These are phyloP conservation scores for Psylliodes chrysocephalus DNA, from an alignment of 2,888 invertebrate species.

Conservation along the genomic window DNA sequence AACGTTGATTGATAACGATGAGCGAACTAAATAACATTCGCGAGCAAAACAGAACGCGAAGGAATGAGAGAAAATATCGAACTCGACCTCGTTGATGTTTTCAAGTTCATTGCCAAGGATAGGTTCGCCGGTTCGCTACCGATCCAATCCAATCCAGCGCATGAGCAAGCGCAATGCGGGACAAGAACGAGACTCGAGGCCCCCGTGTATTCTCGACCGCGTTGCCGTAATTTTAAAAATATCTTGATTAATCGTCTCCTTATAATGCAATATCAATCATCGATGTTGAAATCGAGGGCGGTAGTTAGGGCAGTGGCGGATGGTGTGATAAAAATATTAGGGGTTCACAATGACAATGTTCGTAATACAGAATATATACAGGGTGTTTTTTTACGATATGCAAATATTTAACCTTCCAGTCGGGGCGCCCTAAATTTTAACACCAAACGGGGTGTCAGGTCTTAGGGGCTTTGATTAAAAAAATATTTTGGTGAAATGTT, in stretches of 20 bases:
- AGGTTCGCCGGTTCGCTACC: conserved; percentile 68
- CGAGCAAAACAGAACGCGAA: conserved; percentile 21
- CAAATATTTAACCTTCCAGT: too few species aligned
- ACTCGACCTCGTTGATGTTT: conserved; percentile 31
- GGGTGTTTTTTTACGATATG: too few species aligned
- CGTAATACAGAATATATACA: too few species aligned
- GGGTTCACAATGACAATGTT: too few species aligned
- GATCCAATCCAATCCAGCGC: conserved; percentile 75
- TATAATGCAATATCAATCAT: too few species aligned
- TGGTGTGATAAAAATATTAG: too few species aligned
- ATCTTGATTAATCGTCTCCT: neutral
- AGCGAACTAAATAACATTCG: conserved; percentile 1
- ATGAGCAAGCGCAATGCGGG: conserved; percentile 71
- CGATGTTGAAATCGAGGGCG: too few species aligned
- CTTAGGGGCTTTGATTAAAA: too few species aligned
- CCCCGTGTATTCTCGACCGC: conserved; percentile 48
- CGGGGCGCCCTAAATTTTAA: too few species aligned
- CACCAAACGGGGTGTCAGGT: too few species aligned
- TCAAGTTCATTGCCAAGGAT: conserved; percentile 88
- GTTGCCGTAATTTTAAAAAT: conserved; percentile 16
- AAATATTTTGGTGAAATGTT: too few species aligned
- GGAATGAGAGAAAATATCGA: conserved; percentile 36
- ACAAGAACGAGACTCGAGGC: conserved; percentile 46
- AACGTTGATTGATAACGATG: conserved; percentile 16
- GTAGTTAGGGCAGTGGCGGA: too few species aligned